Base-by-base conservation (phyloP, 2,113 vertebrate species). In the Cepphus grylle region DNA sequence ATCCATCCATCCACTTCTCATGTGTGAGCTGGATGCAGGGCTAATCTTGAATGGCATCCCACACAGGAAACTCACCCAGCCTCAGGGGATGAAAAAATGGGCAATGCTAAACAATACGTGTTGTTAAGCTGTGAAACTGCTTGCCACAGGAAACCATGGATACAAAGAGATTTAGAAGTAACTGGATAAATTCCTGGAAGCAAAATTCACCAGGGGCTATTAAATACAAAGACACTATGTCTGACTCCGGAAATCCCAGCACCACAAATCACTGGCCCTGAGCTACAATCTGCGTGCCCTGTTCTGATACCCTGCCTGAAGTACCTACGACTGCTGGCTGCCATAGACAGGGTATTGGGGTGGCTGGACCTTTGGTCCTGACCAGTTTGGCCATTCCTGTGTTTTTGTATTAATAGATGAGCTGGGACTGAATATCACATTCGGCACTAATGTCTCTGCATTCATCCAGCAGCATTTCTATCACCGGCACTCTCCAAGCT, bases 121-220 rank as follows among this genome's bases (percentile, higher is more conserved):
- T 53, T 90, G 79, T 81, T 86, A 88, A 94, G 50, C 88, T 94
- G 88, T 91, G 93, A 95, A 97, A 94, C 59, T 50, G 38, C 77
- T 86, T 91, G 93, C 93, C 95, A 93, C 93, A 95, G 96, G 95
- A 96, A 96, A 69, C 61, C 9, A 26, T 52, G 78, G 84, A 61
- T 70, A 88, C 78, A 87, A 94, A 96, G 88, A 83, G 84, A 85
- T 85, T 94, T 88, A 77, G 78, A 95, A 95, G 90, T 90, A 95
- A 66, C 85, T 80, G 89, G 85, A 90, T 95, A 93, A 96, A 81
- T 90, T 91, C 87, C 93, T 93, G 96, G 93, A 94, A 96, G 90
- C 66, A 79, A 87, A 96, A 96, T 58, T 80, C 96, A 94, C 85
- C 32, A 7, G 92, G 94, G 92, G 74, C 84, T 93, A 45, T 90